Base-by-base conservation (phyloP, 2,797 vertebrate species). In the Garrulus glandarius region DNA sequence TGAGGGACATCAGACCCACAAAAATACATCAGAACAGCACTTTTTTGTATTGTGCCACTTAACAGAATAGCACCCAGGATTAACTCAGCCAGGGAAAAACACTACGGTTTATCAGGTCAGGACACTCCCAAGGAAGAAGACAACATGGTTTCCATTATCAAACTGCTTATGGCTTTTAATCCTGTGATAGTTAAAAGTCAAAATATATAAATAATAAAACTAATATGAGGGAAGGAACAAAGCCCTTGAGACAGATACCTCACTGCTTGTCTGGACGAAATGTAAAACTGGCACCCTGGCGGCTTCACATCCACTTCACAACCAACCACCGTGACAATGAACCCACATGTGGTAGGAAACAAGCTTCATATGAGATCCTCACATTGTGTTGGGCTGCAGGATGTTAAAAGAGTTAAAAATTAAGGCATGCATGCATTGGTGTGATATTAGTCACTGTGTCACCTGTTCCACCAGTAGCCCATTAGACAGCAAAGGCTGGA, bases 271-370 rank as follows among this genome's bases (percentile, higher is more conserved):
- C 90, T 76, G 34, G 22, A 11, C 47, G 74, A 56, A 75, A 72
- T n/a, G 61, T 59, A 86, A 65, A 88, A n/a, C n/a, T 39, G 44
- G 41, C 56, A 81, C 20, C 32, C 47, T 14, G 13, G 67, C 24
- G 69, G 77, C 34, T 87, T 49, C 49, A 29, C 41, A 67, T 36
- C 34, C 75, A 69, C 49, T 91, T 87, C 64, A 77, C 19, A 50
- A n/a, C 37, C 74, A 91, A 50, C 68, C 56, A 80, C 52, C 0
- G 0, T 50, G 75, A 70, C 16, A 0, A 32, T 7, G 32, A 81
- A 26, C 55, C 52, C 63, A 78, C 23, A 0, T 9, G 23, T 18
- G 47, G 39, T 34, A 84, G 36, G 59, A 89, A 88, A 64, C 30
- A 24, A 59, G 34, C 17, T 43, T 83, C 60, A 18, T 8, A 5